Percentiles rank a stretch among this genome's conserved stretches.
These are phyloP conservation scores for Pemphigus obesinymphae DNA, from an alignment of 1,140 invertebrate genomes.

Conservation along the genomic window DNA sequence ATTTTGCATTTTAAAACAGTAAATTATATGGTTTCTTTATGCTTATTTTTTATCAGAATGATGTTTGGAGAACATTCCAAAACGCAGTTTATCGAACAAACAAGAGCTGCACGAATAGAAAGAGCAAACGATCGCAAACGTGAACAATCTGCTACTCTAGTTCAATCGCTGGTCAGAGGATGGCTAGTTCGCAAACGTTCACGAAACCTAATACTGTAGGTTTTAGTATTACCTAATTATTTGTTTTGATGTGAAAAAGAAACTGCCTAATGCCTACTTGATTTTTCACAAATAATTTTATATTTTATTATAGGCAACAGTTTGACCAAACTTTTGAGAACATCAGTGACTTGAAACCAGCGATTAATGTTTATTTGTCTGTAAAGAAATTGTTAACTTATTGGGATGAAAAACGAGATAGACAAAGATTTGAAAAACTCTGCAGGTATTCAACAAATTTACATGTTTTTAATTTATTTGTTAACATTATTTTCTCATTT, in stretches of 20 bases:
- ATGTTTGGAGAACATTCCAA: slow-evolving; percentile 50
- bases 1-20: neutral
- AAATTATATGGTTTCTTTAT: neutral
- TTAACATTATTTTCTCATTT: neutral
- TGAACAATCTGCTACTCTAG: slow-evolving; percentile 63
- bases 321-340: slow-evolving; percentile 61
- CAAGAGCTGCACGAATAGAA: slow-evolving; percentile 79
- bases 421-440: slow-evolving; percentile 66
- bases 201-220: slow-evolving; percentile 60
- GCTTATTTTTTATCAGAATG: neutral
- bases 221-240: slow-evolving; percentile 46
- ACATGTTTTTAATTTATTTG: neutral
- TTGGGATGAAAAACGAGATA: slow-evolving; percentile 65
- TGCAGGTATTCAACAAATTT: slow-evolving; percentile 61
- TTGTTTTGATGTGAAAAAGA: too few species aligned
- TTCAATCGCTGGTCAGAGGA: slow-evolving; percentile 68
- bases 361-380: slow-evolving; percentile 66
- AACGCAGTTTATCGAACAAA: slow-evolving; percentile 69
- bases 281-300: neutral
- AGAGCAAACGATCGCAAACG: slow-evolving; percentile 73
- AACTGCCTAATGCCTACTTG: too few species aligned
- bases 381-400: slow-evolving; percentile 66
- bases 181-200: slow-evolving; percentile 64
- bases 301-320: slow-evolving; percentile 58
- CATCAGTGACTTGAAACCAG: slow-evolving; percentile 59